A percentile compares a stretch with the other conserved stretches of the same genome.
Evolutionary conservation across 2,797 vertebrate genomes (phyloP).

Genomic region (Borostomias antarcticus): DNA sequence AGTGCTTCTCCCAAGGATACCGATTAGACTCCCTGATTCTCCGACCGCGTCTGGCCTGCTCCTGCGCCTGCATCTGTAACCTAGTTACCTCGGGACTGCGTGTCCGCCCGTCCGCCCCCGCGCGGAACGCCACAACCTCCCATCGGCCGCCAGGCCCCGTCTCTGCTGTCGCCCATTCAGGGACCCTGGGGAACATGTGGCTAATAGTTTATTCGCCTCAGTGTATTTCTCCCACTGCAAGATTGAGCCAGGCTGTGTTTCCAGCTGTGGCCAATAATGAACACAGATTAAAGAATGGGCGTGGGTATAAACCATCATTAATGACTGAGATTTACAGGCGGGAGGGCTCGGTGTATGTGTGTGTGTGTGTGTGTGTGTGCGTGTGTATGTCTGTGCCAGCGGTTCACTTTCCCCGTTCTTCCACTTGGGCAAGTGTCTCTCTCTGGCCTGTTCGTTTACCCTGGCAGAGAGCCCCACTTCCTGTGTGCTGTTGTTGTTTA

Average conservation of each 20-base stretch:
- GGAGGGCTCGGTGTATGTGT: constrained; percentile 47
- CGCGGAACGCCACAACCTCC: constrained; percentile 31
- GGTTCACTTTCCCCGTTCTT: constrained; percentile 42
- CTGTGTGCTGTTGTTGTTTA: constrained; percentile 62
- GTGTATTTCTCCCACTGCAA: constrained; percentile 39
- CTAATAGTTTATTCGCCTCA: constrained; percentile 67
- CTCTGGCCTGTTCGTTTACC: constrained; percentile 45
- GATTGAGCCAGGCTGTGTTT: constrained; percentile 49
- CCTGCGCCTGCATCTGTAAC: constrained; percentile 54
- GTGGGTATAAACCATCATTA: constrained; percentile 56
- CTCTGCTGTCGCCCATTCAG: constrained; percentile 46
- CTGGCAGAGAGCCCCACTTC: constrained; percentile 60
- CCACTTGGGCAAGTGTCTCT: constrained; percentile 51
- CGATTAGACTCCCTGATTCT: constrained; percentile 60
- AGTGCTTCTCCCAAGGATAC: constrained; percentile 64
- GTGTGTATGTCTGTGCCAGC: constrained; percentile 42
- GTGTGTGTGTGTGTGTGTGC: constrained; percentile 38
- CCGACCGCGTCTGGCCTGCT: constrained; percentile 50
- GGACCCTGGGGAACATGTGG: constrained; percentile 40
- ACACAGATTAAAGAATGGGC: constrained; percentile 62
- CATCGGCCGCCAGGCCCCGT: constrained; percentile 51
- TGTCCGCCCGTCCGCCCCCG: constrained; percentile 41
- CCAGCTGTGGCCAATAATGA: constrained; percentile 68
- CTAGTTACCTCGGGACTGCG: constrained; percentile 60
- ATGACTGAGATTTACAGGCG: constrained; percentile 61